Evolutionary conservation across 2,888 invertebrate species (phyloP).

Genomic region (Blastobasis lacticolella): DNA sequence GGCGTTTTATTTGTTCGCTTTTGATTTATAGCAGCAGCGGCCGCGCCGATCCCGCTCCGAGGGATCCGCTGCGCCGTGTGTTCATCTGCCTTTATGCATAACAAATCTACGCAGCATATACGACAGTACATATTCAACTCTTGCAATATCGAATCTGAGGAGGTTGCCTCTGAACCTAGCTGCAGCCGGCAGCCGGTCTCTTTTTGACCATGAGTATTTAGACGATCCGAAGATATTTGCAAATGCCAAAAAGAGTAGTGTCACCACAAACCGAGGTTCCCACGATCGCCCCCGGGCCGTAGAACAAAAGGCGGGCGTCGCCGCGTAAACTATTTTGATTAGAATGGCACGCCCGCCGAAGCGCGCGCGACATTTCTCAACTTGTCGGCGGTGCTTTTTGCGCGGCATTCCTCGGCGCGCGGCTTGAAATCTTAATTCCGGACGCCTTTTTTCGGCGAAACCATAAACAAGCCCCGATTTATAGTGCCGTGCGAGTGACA

Average conservation of each 20-base stretch:
- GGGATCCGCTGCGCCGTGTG: slow-evolving; percentile 3
- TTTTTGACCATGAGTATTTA: too few relatives aligned
- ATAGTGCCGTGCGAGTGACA: slow-evolving; percentile 46
- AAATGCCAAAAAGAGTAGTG: slow-evolving; percentile 23
- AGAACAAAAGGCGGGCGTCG: slow-evolving; percentile 38
- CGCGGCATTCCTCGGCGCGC: slow-evolving; percentile 44
- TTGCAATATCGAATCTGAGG: too few relatives aligned
- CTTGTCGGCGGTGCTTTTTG: slow-evolving; percentile 62
- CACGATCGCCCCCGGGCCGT: slow-evolving; percentile 31
- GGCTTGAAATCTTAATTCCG: slow-evolving; percentile 68
- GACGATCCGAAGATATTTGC: slow-evolving; percentile 1
- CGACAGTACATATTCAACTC: too few relatives aligned
- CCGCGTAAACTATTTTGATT: slow-evolving; percentile 74
- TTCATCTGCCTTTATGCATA: slow-evolving; percentile 6
- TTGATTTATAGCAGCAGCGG: slow-evolving; percentile 63
- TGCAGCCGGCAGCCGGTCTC: too few relatives aligned
- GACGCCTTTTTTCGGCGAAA: slow-evolving; percentile 36
- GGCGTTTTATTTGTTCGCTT: slow-evolving; percentile 65
- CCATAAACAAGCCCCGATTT: slow-evolving; percentile 46
- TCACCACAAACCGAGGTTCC: slow-evolving; percentile 44
- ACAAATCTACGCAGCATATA: background rate
- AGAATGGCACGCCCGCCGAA: slow-evolving; percentile 66
- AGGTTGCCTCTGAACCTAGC: too few relatives aligned
- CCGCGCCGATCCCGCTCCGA: slow-evolving; percentile 3
- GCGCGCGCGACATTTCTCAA: slow-evolving; percentile 61